phyloP scores from a whole-genome alignment of 2,888 invertebrate species.

The Eupeodes luniger region DNA sequence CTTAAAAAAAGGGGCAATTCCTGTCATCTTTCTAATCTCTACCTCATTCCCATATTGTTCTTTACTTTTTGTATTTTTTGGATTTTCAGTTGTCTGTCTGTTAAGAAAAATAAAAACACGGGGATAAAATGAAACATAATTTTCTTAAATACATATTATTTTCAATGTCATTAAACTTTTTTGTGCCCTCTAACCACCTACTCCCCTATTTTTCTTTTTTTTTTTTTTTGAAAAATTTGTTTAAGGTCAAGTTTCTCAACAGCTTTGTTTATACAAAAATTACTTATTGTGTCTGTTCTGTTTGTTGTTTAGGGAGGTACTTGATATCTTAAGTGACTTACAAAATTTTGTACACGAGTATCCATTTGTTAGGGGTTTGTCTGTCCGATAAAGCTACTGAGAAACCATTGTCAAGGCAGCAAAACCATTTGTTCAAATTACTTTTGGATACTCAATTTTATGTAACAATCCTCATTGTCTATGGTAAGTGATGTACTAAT shows the following conservation, averaged over 20 bases:
- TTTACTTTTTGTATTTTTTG: background rate
- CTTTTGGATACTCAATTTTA: no score
- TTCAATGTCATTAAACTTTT: constrained; percentile 58
- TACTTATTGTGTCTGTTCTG: constrained; percentile 43
- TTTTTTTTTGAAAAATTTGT: background rate
- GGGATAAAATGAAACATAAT: background rate
- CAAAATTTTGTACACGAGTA: constrained; percentile 17
- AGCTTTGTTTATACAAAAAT: constrained; percentile 1
- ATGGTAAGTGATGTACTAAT: no score
- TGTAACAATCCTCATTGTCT: no score
- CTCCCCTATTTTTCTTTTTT: background rate
- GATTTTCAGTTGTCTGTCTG: no score
- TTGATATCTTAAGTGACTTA: constrained; percentile 48
- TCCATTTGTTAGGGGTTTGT: constrained; percentile 9
- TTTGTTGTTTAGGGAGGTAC: constrained; percentile 17
- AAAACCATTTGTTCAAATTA: no score
- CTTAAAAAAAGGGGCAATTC: constrained; percentile 33
- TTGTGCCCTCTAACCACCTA: background rate
- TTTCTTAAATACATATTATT: constrained; percentile 47
- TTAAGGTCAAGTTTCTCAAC: background rate
- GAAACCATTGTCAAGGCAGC: no score
- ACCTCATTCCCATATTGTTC: background rate
- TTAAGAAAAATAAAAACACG: background rate
- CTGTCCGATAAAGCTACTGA: background rate
- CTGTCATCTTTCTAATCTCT: constrained; percentile 44